Base-by-base conservation (phyloP, 2,888 invertebrate genomes). In the Melanostoma scalare region DNA sequence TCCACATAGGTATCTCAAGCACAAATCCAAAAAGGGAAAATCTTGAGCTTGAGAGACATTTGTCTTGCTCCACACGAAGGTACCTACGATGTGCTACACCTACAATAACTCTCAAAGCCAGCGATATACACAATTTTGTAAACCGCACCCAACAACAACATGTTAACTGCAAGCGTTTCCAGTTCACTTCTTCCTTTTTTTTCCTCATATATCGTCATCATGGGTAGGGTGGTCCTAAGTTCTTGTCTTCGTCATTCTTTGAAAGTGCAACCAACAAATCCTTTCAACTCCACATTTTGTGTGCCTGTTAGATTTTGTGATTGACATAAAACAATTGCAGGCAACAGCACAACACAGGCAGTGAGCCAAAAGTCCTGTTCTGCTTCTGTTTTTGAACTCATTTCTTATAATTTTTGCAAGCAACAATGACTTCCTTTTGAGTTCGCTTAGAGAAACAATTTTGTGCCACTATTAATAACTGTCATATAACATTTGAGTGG, bases 381-480 rank as follows among this genome's bases (percentile, higher is more conserved):
- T n/a, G n/a, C 38, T 48, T n/a, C 5, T 53, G 42, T 8, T 56
- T 6, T 40, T 56, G 8, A 9, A n/a, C 50, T 61, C 46, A 35
- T 40, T 56, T 30, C n/a, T 42, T 48, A 48, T 36, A 61, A 46
- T 31, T 42, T 20, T 20, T 20, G 20, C 42, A 44, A 60, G 44
- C 20, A 61, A 61, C 20, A 73, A 73, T 67, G 42, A 52, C 69
- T 63, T 56, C 52, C 44, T 52, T 76, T 76, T 48, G 71, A 55
- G 53, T 69, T 76, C 31, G 33, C 20, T 60, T 67, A 69, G 52
- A 63, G 55, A 67, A 77, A 67, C 76, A 77, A 77, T 67, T 77
- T 81, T 48, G 67, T 67, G 81, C 38, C 77, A 42, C 77, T 71
- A 77, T 81, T 81, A 81, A 81, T 81, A 81, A 81, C 81, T 81